Percentiles rank a stretch among this genome's conserved stretches.
phyloP scores from a whole-genome alignment of 2,888 invertebrate species.

The Scaptomyza caliginosa region DNA sequence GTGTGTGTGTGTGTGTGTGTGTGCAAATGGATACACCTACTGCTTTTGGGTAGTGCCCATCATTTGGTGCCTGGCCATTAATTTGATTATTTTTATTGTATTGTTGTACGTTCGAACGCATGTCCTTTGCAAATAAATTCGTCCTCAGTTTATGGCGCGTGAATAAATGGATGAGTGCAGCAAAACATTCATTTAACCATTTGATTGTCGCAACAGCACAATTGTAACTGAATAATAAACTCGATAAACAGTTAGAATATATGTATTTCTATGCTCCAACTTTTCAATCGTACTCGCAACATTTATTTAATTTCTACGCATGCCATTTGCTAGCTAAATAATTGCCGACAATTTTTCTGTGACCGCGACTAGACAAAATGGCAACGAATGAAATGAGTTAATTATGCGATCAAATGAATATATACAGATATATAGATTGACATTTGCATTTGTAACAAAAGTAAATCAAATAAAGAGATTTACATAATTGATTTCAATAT shows the following conservation, averaged over 20 bases:
- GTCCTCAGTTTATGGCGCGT: constrained; percentile 77
- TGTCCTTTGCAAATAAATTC: constrained; percentile 73
- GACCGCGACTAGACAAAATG: constrained; percentile 60
- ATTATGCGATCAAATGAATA: constrained; percentile 22
- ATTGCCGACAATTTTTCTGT: constrained; percentile 54
- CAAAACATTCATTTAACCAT: constrained; percentile 74
- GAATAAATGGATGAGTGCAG: constrained; percentile 78
- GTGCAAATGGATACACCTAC: constrained; percentile 11
- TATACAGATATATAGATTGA: constrained; percentile 14
- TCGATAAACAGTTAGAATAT: constrained; percentile 9
- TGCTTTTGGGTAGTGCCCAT: constrained; percentile 22
- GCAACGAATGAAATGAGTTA: constrained; percentile 45
- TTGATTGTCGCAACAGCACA: constrained; percentile 49
- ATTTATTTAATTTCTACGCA: constrained; percentile 49
- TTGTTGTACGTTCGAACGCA: constrained; percentile 42
- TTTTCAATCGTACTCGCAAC: constrained; percentile 6
- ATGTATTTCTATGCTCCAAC: neutral
- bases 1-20: constrained; percentile 11
- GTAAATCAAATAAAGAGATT: too few relatives aligned
- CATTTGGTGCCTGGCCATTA: constrained; percentile 64
- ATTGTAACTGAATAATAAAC: constrained; percentile 34
- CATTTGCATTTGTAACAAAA: neutral
- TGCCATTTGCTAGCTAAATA: constrained; percentile 54
- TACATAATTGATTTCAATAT: too few relatives aligned
- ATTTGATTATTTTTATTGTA: constrained; percentile 73